Conservation (phyloP, 2,113 vertebrate species). For the Centrocercus urophasianus region DNA sequence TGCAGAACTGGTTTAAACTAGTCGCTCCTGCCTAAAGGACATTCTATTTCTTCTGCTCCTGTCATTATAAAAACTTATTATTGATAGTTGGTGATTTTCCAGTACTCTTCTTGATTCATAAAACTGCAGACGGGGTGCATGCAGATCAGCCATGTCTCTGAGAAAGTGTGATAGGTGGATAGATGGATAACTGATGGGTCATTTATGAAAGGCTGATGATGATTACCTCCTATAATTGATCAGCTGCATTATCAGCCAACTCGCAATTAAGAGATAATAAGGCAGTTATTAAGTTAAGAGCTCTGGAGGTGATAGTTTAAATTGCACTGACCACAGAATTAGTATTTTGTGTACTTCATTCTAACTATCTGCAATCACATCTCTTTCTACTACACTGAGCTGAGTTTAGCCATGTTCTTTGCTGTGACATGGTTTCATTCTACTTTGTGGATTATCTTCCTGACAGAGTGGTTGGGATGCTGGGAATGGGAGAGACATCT, state of each 20-base stretch:
- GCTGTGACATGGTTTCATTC: not conserved
- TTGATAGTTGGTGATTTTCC: constrained; percentile 40
- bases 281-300: not conserved
- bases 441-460: not conserved
- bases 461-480: not conserved
- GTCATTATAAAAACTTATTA: constrained; percentile 32
- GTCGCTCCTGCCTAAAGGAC: constrained; percentile 30
- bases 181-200: not conserved
- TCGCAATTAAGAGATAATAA: constrained; percentile 47
- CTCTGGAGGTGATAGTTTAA: not conserved
- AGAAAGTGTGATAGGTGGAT: not conserved
- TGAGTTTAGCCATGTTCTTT: not conserved
- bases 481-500: not conserved
- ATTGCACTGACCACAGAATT: not conserved
- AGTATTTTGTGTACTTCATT: not conserved
- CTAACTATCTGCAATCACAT: not conserved
- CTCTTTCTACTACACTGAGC: not conserved
- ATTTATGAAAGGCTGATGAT: not conserved
- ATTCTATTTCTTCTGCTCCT: constrained; percentile 35
- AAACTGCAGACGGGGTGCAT: not conserved
- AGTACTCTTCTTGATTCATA: constrained; percentile 18
- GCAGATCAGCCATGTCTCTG: not conserved
- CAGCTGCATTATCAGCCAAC: not conserved
- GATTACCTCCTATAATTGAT: not conserved
- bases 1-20: constrained; percentile 60